These are phyloP conservation scores for Eulithis testata DNA, from an alignment of 2,888 invertebrate genomes.

Conservation along the genomic window DNA sequence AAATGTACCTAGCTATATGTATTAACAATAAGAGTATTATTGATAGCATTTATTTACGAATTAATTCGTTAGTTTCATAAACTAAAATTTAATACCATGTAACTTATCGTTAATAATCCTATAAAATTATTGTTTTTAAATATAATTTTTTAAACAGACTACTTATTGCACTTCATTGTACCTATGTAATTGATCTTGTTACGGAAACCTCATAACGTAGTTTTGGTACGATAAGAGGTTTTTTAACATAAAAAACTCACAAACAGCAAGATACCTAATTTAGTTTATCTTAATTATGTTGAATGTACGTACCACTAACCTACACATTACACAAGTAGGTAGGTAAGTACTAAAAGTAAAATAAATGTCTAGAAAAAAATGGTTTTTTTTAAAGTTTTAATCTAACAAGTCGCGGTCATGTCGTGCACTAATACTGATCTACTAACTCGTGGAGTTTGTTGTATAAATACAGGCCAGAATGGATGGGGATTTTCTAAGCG, in stretches of 20 bases:
- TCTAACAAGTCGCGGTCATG: slow-evolving; percentile 5
- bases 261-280: not conserved
- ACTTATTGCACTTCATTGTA: too few species aligned
- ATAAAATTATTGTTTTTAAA: not conserved
- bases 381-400: not conserved
- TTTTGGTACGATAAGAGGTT: not conserved
- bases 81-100: not conserved
- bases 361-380: not conserved
- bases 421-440: not conserved
- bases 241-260: slow-evolving; percentile 1
- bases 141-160: too few species aligned
- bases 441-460: not conserved
- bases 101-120: too few species aligned
- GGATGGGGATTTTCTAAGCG: slow-evolving; percentile 12
- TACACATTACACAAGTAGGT: not conserved
- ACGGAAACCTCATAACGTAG: not conserved
- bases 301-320: not conserved
- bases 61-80: slow-evolving; percentile 28
- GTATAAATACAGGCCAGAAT: not conserved
- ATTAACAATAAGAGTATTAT: slow-evolving; percentile 38
- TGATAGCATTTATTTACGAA: slow-evolving; percentile 39
- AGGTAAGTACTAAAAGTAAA: not conserved
- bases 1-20: not conserved
- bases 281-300: not conserved
- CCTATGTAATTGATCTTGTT: not conserved